phyloP scores from a whole-genome alignment of 2,113 vertebrate genomes.

The Chaetura pelagica region DNA sequence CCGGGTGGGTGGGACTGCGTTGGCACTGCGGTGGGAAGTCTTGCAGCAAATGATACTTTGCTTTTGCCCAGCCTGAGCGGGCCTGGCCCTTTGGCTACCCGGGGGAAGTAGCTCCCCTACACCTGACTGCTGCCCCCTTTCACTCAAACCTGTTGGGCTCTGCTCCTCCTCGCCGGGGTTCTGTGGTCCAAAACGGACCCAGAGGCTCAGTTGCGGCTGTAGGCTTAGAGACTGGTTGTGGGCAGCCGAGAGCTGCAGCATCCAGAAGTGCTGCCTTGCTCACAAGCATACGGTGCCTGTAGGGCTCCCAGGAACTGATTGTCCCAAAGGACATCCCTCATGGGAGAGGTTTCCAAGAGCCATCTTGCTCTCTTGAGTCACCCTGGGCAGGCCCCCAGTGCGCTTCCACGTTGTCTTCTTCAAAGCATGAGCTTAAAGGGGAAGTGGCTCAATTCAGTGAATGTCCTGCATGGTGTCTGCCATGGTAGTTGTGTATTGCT shows the following conservation, averaged over 20 bases:
- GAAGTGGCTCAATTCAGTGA: background rate
- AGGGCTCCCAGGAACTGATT: background rate
- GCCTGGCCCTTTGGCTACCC: background rate
- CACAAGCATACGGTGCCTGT: background rate
- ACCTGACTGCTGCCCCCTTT: background rate
- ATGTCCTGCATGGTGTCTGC: background rate
- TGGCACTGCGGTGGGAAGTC: background rate
- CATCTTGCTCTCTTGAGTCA: background rate
- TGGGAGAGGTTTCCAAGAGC: background rate
- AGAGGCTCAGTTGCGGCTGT: background rate
- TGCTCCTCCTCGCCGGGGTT: background rate
- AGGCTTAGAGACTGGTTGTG: background rate
- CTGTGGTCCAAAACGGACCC: slow-evolving; percentile 11
- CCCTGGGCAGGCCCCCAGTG: background rate
- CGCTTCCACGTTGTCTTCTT: background rate
- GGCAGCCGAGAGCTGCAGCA: background rate
- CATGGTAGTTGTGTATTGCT: background rate
- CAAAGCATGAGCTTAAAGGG: background rate
- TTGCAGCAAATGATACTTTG: background rate
- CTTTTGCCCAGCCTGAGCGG: background rate
- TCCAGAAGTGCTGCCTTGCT: background rate
- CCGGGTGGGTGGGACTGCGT: background rate
- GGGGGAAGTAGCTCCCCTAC: background rate
- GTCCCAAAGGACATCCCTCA: background rate
- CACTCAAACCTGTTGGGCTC: background rate